Base-by-base conservation (phyloP, 2,888 invertebrate species). In the Dorcus hopei region DNA sequence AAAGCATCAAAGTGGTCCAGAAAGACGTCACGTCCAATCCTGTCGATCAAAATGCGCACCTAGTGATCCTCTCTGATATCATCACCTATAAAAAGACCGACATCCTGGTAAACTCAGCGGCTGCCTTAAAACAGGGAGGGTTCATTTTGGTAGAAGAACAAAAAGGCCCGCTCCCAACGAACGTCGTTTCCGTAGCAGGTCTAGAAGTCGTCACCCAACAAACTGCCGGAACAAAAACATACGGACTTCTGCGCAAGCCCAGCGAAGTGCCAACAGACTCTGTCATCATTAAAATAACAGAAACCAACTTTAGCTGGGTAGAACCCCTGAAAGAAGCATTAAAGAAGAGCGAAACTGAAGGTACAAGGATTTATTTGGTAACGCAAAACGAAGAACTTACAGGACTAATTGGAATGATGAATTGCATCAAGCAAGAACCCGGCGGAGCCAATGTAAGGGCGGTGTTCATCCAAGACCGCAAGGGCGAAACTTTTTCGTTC, bases 351-450 rank as follows among this genome's bases (percentile, higher is more conserved):
- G 85, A 87, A 72, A 75, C 77, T 23, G 83, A 83, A 59, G 81
- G 80, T 38, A 75, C 81, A 63, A 86, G 87, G 67, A 83, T 92
- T 56, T 85, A 88, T 69, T 74, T 93, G 40, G 86, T 90, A 54
- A 84, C 88, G 58, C 84, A 87, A 70, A 87, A 87, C 45, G 85
- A 88, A 68, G 83, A 87, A 59, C 75, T 83, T 26, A 84, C 85
- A 74, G 97, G 98, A 52, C 82, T 93, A 63, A 82, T 96, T 57
- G 98, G 98, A 48, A 82, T 98, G 74, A 88, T 91, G 71, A 90
- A 94, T 74, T 99, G 98, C 77, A 82, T 98, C 65, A 89, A 90
- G 71, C 87, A 86, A 69, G 97, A 97, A 82, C 85, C 89, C 5
- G 95, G 94, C 64, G 95, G 95, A 16, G 80, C 82, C 58, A 87